A percentile compares a stretch with the other conserved stretches of the same genome.
Conservation (phyloP, 1,140 invertebrate species). For the Forficula auricularia region DNA sequence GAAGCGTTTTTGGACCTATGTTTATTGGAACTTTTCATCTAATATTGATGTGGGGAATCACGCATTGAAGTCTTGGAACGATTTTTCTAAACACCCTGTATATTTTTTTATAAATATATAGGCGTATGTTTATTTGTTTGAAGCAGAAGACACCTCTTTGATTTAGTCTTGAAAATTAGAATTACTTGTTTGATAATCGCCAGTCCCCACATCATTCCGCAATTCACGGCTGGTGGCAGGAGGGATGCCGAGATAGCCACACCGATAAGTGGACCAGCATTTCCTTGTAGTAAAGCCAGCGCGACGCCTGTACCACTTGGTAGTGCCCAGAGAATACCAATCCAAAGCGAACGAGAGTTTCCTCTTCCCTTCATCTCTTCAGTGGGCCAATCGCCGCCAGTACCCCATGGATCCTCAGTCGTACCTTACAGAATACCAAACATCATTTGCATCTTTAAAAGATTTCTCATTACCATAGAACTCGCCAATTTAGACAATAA, state of each 20-base stretch:
- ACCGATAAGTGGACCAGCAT: slow-evolving; percentile 66
- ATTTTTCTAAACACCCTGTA: no score
- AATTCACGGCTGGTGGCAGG: slow-evolving; percentile 72
- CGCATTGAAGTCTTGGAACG: no score
- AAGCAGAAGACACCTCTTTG: no score
- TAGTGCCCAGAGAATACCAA: slow-evolving; percentile 50
- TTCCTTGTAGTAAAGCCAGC: slow-evolving; percentile 67
- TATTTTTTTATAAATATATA: no score
- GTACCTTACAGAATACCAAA: slow-evolving; percentile 56
- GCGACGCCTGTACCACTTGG: slow-evolving; percentile 63
- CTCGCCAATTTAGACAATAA: no score
- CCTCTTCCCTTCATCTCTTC: slow-evolving; percentile 63
- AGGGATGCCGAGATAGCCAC: slow-evolving; percentile 78
- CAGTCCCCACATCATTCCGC: slow-evolving; percentile 57
- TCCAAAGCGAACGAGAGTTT: slow-evolving; percentile 49
- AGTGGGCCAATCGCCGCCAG: slow-evolving; percentile 56
- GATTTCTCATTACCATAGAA: no score
- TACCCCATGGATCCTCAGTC: slow-evolving; percentile 58
- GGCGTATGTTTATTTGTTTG: no score
- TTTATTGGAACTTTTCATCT: no score
- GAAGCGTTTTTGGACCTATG: no score
- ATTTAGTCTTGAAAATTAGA: no score
- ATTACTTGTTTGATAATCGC: slow-evolving; percentile 46
- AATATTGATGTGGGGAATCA: no score
- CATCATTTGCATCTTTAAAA: slow-evolving; percentile 33